A percentile compares a stretch with the other conserved stretches of the same genome.
Conservation (phyloP, 2,113 vertebrate genomes). For the Pungitius pungitius region DNA sequence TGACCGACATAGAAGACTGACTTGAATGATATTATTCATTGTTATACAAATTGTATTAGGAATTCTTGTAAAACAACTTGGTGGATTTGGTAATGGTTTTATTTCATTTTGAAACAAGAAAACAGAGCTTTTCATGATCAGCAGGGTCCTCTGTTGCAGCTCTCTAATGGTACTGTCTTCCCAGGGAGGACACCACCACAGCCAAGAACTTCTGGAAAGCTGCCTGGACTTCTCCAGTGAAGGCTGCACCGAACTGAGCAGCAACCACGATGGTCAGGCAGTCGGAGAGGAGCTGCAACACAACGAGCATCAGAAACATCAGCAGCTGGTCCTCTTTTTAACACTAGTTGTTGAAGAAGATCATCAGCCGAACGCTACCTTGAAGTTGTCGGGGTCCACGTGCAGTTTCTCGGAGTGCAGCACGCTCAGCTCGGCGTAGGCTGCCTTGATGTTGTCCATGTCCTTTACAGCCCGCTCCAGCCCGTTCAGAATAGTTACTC, state of each 20-base stretch:
- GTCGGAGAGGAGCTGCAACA: slow-evolving; percentile 84
- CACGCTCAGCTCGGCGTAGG: slow-evolving; percentile 9
- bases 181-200: slow-evolving; percentile 83
- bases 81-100: neutral
- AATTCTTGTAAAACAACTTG: neutral
- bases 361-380: neutral
- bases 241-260: slow-evolving; percentile 53
- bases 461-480: neutral
- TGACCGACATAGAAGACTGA: too few relatives aligned
- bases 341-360: accelerated
- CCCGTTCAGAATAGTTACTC: neutral
- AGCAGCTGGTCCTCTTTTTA: neutral
- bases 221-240: slow-evolving; percentile 75
- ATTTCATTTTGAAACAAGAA: slow-evolving; percentile 16
- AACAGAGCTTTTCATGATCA: neutral
- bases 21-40: neutral
- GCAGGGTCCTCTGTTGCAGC: slow-evolving; percentile 14
- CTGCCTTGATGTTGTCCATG: slow-evolving; percentile 5
- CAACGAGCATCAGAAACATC: slow-evolving; percentile 1
- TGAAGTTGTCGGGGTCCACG: slow-evolving; percentile 19
- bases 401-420: slow-evolving; percentile 10
- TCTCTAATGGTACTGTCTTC: slow-evolving; percentile 82
- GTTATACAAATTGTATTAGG: neutral
- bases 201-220: slow-evolving; percentile 85
- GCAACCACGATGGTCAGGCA: slow-evolving; percentile 82